These are phyloP conservation scores for Tragelaphus buxtoni DNA, from an alignment of 2,113 vertebrate genomes.

Conservation along the genomic window DNA sequence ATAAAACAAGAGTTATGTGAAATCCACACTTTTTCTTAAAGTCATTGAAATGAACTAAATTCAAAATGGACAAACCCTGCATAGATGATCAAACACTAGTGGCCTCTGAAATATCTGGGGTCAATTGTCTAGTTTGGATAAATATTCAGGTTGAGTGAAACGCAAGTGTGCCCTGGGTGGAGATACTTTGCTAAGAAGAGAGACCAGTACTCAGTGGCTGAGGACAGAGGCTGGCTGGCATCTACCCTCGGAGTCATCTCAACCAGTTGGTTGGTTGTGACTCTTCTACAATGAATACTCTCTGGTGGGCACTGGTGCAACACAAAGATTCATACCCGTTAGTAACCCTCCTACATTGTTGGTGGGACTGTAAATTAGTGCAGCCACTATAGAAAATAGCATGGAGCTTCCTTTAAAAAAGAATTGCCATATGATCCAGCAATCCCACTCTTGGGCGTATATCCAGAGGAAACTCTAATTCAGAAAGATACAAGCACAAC, in stretches of 20 bases:
- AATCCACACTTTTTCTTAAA: not conserved
- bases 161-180: not conserved
- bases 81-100: not conserved
- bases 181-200: not conserved
- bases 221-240: not conserved
- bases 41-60: not conserved
- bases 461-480: not conserved
- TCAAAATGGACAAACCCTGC: not conserved
- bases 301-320: not conserved
- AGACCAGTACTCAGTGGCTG: not conserved
- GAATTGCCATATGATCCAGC: not conserved
- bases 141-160: not conserved
- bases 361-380: not conserved
- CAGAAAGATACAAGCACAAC: not conserved
- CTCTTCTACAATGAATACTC: not conserved
- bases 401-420: not conserved
- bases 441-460: not conserved
- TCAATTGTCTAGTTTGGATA: not conserved
- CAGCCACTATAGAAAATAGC: not conserved
- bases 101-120: not conserved
- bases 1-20: not conserved
- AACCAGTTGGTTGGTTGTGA: not conserved
- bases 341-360: not conserved
- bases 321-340: not conserved
- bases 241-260: not conserved